Conservation (phyloP, 2,113 vertebrate species). For the Xyliphius kryptos region DNA sequence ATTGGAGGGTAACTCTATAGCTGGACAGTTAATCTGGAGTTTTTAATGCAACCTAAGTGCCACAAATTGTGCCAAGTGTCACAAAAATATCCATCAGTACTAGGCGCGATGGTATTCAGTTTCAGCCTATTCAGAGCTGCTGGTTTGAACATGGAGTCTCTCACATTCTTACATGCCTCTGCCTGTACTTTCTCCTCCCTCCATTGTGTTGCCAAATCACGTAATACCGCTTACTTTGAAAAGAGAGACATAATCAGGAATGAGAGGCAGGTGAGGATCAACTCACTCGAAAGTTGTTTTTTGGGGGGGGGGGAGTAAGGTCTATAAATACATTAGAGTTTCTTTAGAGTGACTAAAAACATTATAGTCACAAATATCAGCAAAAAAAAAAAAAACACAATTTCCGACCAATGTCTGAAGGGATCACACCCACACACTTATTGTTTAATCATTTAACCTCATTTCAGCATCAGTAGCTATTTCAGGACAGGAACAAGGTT, state of each 20-base stretch:
- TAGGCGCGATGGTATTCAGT: conserved; percentile 35
- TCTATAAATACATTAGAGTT: no score
- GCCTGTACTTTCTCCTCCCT: conserved; percentile 24
- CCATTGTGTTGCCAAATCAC: conserved; percentile 30
- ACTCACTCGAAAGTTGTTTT: no score
- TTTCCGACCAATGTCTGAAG: no score
- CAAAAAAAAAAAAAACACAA: no score
- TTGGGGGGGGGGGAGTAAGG: no score
- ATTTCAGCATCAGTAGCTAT: no score
- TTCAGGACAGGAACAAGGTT: no score
- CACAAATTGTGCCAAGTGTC: conserved; percentile 44
- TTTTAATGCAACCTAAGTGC: conserved; percentile 36
- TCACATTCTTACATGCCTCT: conserved; percentile 35
- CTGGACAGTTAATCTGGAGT: conserved; percentile 38
- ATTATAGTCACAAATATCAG: no score
- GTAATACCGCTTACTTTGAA: conserved; percentile 28
- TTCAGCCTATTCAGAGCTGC: conserved; percentile 37
- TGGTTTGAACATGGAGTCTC: conserved; percentile 29
- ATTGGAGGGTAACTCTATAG: conserved; percentile 43
- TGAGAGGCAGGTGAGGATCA: not conserved
- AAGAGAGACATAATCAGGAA: conserved; percentile 10
- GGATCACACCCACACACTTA: no score
- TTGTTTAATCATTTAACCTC: no score
- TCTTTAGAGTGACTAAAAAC: no score
- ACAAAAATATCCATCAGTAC: conserved; percentile 43